phyloP scores from a whole-genome alignment of 1,140 invertebrate genomes.

The Hycleus cichorii region DNA sequence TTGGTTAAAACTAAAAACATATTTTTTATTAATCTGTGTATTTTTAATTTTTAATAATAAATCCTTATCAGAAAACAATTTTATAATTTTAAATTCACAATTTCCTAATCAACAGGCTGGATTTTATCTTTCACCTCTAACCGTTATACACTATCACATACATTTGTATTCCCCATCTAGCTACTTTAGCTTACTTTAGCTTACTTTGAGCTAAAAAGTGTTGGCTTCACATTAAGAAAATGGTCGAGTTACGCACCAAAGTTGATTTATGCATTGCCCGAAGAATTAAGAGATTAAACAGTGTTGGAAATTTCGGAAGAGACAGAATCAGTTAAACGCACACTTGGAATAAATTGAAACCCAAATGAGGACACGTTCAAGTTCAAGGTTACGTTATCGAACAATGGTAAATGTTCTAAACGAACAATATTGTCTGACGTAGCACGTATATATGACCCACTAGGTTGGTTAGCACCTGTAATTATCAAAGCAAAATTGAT shows the following conservation, averaged over 20 bases:
- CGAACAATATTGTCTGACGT: neutral
- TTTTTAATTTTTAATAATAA: too few relatives aligned
- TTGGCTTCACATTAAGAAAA: neutral
- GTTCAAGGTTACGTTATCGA: neutral
- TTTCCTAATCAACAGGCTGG: too few relatives aligned
- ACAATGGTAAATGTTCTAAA: neutral
- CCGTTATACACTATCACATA: too few relatives aligned
- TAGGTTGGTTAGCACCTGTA: neutral
- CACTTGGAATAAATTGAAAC: neutral
- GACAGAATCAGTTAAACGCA: neutral
- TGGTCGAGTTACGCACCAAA: neutral
- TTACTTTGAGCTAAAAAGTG: too few relatives aligned
- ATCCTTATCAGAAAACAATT: too few relatives aligned
- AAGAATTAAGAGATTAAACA: neutral
- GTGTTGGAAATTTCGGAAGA: neutral
- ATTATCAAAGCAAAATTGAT: constrained; percentile 2
- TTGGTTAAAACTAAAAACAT: too few relatives aligned
- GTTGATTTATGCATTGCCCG: neutral
- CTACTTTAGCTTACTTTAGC: too few relatives aligned
- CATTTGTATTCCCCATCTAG: too few relatives aligned
- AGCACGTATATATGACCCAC: constrained; percentile 1
- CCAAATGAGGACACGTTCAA: neutral
- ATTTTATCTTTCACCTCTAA: too few relatives aligned
- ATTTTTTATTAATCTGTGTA: too few relatives aligned
- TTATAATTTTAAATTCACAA: too few relatives aligned